Percentiles rank a stretch among this genome's conserved stretches.
These are phyloP conservation scores for Oryzias melastigma DNA, from an alignment of 2,113 vertebrate genomes.

Conservation along the genomic window DNA sequence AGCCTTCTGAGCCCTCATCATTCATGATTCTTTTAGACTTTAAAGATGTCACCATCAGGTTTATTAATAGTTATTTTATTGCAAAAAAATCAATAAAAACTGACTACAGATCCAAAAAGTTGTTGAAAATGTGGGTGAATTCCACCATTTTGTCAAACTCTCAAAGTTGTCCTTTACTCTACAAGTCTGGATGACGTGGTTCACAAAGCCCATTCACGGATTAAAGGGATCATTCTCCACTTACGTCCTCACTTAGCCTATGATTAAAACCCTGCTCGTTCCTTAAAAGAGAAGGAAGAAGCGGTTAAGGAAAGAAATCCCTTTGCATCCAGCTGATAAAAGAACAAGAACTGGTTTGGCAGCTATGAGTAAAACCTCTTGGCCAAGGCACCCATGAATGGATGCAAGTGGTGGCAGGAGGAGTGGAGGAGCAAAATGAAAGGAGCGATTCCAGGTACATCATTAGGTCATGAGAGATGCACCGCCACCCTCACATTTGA, in stretches of 20 bases:
- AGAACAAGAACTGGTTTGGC: slow-evolving; percentile 57
- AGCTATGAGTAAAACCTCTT: slow-evolving; percentile 32
- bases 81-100: too few species aligned
- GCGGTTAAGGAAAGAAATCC: slow-evolving; percentile 29
- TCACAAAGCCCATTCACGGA: not conserved
- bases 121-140: too few species aligned
- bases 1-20: too few species aligned
- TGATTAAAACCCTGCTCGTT: slow-evolving; percentile 9
- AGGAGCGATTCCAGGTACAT: slow-evolving; percentile 26
- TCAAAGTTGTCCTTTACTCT: not conserved
- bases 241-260: not conserved
- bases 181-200: not conserved
- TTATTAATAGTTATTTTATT: too few species aligned
- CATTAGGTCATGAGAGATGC: slow-evolving; percentile 16
- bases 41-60: too few species aligned
- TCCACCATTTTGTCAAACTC: not conserved
- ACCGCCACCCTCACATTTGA: slow-evolving; percentile 22
- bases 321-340: slow-evolving; percentile 44
- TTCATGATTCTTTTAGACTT: too few species aligned
- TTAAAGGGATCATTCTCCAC: slow-evolving; percentile 5
- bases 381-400: slow-evolving; percentile 18
- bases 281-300: slow-evolving; percentile 39
- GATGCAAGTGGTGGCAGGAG: slow-evolving; percentile 21
- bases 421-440: slow-evolving; percentile 11
- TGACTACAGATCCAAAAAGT: too few species aligned